Base-by-base conservation (phyloP, 1,140 invertebrate genomes). In the Panagrolaimus sp. region DNA sequence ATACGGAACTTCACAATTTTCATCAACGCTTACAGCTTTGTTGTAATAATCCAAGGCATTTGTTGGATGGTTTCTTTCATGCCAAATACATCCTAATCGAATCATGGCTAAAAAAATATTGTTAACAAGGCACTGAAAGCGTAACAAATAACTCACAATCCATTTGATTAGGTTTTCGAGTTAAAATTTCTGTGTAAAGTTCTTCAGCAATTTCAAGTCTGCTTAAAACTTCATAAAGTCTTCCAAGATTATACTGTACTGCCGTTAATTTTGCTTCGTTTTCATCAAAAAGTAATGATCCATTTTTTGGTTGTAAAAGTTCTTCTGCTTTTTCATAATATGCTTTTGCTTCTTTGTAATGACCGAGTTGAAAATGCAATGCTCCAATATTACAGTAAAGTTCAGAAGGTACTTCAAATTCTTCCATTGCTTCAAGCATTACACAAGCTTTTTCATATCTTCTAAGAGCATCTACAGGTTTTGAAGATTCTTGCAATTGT, bases 281-380 rank as follows among this genome's bases (percentile, higher is more conserved):
- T 28, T 58, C 52, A 21, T 58, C 52, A n/a, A 10, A 12, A 1
- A 58, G 5, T 8, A 12, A 12, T n/a, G 21, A 21, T 2, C 52
- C 52, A 3, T n/a, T 58, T 7, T 38, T 38, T n/a, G 21, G 10
- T 21, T 26, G 52, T 28, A 58, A 28, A 21, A 58, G 21, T 24
- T 58, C 52, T 28, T 58, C 52, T 5, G 52, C 52, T 28, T 58
- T 58, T 26, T 58, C 52, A 26, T 58, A 58, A 28, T 58, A 26
- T 28, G 21, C 10, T 28, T 26, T 58, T 28, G 52, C 0, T 12
- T 21, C 17, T 4, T 58, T n/a, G 17, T 21, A 17, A 28, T 58
- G 21, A 3, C 17, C 17, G 1, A 58, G 52, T 10, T 28, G 52
- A 28, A 21, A 58, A 28, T 58, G 21, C 3, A 58, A 28, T 12